Percentiles rank a stretch among this genome's conserved stretches.
Evolutionary conservation across 2,888 invertebrate species (phyloP).

Genomic region (Epinotia bilunana): DNA sequence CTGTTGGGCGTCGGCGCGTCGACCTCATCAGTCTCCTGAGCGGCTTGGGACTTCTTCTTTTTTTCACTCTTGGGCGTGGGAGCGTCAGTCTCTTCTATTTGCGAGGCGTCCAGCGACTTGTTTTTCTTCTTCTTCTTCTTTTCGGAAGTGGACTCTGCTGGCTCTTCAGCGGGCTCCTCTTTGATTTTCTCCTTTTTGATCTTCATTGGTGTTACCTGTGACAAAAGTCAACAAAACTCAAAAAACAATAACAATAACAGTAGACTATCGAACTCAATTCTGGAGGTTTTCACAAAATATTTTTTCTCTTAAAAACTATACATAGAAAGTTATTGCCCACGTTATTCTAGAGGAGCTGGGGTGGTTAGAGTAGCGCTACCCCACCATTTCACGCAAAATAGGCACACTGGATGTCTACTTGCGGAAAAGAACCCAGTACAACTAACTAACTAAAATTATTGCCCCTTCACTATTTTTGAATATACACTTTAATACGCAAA

Average conservation of each 20-base stretch:
- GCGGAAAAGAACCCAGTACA: too few relatives aligned
- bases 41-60: constrained; percentile 72
- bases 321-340: too few relatives aligned
- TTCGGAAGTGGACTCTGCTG: constrained; percentile 48
- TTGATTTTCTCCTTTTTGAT: constrained; percentile 59
- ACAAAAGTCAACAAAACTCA: constrained; percentile 24
- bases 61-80: constrained; percentile 70
- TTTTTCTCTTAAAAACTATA: too few relatives aligned
- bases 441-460: too few relatives aligned
- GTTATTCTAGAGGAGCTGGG: too few relatives aligned
- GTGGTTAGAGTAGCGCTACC: too few relatives aligned
- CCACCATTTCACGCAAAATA: too few relatives aligned
- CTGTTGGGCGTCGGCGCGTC: constrained; percentile 62
- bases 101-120: constrained; percentile 53
- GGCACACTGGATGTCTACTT: too few relatives aligned
- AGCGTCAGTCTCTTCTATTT: constrained; percentile 50
- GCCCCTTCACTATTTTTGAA: too few relatives aligned
- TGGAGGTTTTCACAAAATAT: too few relatives aligned
- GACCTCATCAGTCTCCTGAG: constrained; percentile 54
- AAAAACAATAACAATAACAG: constrained; percentile 8
- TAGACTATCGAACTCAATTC: too few relatives aligned
- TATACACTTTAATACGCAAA: too few relatives aligned
- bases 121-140: constrained; percentile 52
- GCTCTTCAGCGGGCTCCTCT: constrained; percentile 52
- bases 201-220: constrained; percentile 74